Evolutionary conservation across 2,113 vertebrate species (phyloP).

Genomic region (Patagioenas fasciata): DNA sequence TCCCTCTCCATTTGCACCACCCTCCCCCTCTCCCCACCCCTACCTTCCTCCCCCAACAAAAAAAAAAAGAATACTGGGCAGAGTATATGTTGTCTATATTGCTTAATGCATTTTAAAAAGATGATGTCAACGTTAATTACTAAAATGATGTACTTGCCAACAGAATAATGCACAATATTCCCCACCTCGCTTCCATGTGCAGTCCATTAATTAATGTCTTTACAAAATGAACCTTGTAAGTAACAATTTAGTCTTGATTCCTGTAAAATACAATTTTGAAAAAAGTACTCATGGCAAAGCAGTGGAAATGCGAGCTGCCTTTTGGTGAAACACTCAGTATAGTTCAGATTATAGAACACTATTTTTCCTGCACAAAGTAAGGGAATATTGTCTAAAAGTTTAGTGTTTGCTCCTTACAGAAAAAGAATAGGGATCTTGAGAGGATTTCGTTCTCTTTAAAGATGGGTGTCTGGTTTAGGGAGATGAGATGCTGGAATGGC

Average conservation of each 20-base stretch:
- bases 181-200: background rate
- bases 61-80: conserved; percentile 10
- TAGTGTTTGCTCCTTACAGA: background rate
- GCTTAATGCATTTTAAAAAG: conserved; percentile 63
- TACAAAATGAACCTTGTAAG: conserved; percentile 39
- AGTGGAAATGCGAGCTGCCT: background rate
- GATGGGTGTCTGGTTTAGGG: background rate
- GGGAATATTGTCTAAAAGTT: background rate
- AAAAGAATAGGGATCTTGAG: background rate
- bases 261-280: background rate
- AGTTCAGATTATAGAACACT: background rate
- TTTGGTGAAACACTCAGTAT: background rate
- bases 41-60: background rate
- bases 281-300: background rate
- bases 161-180: conserved; percentile 43
- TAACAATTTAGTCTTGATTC: conserved; percentile 22
- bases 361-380: background rate
- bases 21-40: background rate
- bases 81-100: conserved; percentile 62
- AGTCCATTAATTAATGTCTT: conserved; percentile 23
- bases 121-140: conserved; percentile 63
- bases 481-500: background rate
- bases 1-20: background rate
- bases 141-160: conserved; percentile 32
- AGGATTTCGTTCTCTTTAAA: background rate